These are phyloP conservation scores for Protonemura montana DNA, from an alignment of 2,888 invertebrate species.

Conservation along the genomic window DNA sequence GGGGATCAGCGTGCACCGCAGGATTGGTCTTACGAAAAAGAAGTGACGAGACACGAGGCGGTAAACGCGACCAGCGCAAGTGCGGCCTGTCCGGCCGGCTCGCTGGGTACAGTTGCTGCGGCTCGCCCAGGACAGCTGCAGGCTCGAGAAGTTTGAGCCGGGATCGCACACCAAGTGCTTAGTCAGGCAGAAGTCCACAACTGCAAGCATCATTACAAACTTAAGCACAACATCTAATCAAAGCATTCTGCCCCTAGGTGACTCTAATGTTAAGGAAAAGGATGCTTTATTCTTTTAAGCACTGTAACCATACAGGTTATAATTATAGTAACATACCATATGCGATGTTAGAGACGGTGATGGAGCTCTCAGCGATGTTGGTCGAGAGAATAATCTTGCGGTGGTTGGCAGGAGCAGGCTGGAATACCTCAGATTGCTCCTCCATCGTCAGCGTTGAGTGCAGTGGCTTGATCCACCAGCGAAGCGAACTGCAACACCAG, in stretches of 20 bases:
- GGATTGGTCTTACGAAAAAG: slow-evolving; percentile 63
- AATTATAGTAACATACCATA: slow-evolving; percentile 66
- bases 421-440: slow-evolving; percentile 73
- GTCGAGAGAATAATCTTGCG: slow-evolving; percentile 89
- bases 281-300: too few relatives aligned
- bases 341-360: slow-evolving; percentile 87
- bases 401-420: slow-evolving; percentile 66
- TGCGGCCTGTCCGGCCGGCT: slow-evolving; percentile 89
- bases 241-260: too few relatives aligned
- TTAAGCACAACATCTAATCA: too few relatives aligned
- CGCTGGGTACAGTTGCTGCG: slow-evolving; percentile 89
- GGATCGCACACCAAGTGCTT: slow-evolving; percentile 81
- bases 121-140: slow-evolving; percentile 87
- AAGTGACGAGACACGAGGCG: slow-evolving; percentile 74
- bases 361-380: slow-evolving; percentile 92
- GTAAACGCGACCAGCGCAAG: slow-evolving; percentile 85
- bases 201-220: slow-evolving; percentile 60
- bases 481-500: slow-evolving; percentile 42
- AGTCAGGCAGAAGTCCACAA: slow-evolving; percentile 93
- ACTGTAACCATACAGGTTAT: too few relatives aligned
- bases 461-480: slow-evolving; percentile 58
- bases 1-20: background rate
- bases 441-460: slow-evolving; percentile 82
- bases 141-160: slow-evolving; percentile 77
- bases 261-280: too few relatives aligned